Conservation (phyloP, 2,113 vertebrate genomes). For the Bubo bubo region DNA sequence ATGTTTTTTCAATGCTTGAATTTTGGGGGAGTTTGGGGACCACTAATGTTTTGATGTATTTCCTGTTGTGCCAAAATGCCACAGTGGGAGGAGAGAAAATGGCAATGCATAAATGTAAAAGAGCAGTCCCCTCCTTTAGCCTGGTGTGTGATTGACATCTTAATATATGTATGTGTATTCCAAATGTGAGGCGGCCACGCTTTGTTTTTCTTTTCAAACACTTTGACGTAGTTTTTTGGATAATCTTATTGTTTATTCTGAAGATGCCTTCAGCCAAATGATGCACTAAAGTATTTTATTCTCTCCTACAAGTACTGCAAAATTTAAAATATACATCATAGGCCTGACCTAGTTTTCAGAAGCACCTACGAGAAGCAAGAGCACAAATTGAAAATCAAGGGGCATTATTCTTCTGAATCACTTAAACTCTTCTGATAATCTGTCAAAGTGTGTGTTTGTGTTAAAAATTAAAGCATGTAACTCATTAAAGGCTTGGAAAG, state of each 20-base stretch:
- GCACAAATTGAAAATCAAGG: not conserved
- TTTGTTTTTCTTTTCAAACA: not conserved
- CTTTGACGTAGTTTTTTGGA: not conserved
- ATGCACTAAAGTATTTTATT: not conserved
- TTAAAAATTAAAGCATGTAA: not conserved
- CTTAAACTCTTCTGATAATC: not conserved
- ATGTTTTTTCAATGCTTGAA: not conserved
- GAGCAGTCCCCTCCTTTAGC: not conserved
- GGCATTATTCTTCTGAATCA: not conserved
- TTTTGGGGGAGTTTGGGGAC: not conserved
- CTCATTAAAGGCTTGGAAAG: not conserved
- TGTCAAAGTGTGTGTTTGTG: not conserved
- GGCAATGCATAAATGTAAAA: not conserved
- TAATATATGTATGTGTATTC: not conserved
- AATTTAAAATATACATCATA: slow-evolving; percentile 32
- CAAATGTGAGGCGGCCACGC: not conserved
- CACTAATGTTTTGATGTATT: not conserved
- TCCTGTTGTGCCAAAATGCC: not conserved
- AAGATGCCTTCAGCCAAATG: not conserved
- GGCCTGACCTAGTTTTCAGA: slow-evolving; percentile 37
- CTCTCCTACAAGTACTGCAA: not conserved
- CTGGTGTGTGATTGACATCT: not conserved
- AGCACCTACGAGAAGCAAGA: not conserved
- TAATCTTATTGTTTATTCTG: not conserved
- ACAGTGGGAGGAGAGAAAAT: not conserved